These are phyloP conservation scores for Etia nguti DNA, from an alignment of 2,113 vertebrate species.

Conservation along the genomic window DNA sequence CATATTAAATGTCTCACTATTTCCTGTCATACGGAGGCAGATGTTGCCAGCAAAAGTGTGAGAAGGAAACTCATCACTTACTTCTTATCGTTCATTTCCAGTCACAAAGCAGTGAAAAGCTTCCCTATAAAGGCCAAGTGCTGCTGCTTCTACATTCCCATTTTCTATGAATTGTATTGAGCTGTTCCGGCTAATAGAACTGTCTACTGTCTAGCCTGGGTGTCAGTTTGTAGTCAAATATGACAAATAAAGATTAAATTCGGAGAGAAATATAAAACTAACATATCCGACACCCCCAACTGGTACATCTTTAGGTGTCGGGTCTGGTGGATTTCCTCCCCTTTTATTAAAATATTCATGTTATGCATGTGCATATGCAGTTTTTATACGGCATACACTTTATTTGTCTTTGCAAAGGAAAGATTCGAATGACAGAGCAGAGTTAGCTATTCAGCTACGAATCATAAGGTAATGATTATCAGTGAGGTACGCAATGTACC, in stretches of 20 bases:
- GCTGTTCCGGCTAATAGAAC: not conserved
- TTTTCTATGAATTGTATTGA: not conserved
- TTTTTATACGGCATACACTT: not conserved
- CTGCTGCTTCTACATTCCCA: not conserved
- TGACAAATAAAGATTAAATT: not conserved
- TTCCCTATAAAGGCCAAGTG: not conserved
- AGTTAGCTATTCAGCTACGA: not conserved
- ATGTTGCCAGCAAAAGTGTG: not conserved
- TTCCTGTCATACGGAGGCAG: conserved; percentile 10
- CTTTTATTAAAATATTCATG: not conserved
- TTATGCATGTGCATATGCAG: not conserved
- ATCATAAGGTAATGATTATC: not conserved
- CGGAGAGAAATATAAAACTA: not conserved
- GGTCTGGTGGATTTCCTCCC: not conserved
- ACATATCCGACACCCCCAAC: not conserved
- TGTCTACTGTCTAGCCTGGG: not conserved
- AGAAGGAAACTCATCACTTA: conserved; percentile 10
- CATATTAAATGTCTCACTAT: not conserved
- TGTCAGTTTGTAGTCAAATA: not conserved
- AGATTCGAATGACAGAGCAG: not conserved
- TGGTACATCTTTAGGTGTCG: not conserved
- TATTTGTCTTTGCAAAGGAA: not conserved
- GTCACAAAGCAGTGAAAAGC: conserved; percentile 21
- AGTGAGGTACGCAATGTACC: not conserved
- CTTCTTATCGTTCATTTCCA: conserved; percentile 30